phyloP scores from a whole-genome alignment of 2,113 vertebrate genomes.

The Microcebus murinus region DNA sequence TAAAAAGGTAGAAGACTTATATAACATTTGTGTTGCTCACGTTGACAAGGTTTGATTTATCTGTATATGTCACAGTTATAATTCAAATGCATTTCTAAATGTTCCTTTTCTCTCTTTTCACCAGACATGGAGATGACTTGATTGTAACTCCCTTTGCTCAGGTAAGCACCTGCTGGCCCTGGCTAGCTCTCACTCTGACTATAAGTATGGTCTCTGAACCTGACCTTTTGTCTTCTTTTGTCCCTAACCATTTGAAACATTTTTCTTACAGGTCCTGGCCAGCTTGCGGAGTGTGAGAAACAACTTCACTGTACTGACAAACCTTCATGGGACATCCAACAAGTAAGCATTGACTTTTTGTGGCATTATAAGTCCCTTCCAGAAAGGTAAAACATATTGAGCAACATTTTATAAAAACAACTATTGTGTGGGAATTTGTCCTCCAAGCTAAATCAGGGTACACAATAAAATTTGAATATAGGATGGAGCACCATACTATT shows the following conservation, averaged over 20 bases:
- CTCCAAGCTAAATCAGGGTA: neutral
- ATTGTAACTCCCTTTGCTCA: constrained; percentile 98
- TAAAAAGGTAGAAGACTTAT: neutral
- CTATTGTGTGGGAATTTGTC: neutral
- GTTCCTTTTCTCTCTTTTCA: constrained; percentile 68
- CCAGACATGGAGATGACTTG: constrained; percentile 95
- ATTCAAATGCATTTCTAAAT: neutral
- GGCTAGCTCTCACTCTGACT: neutral
- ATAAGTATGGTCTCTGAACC: neutral
- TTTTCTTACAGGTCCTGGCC: constrained; percentile 91
- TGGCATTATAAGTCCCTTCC: neutral
- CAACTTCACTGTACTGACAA: constrained; percentile 96
- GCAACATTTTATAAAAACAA: too few relatives aligned
- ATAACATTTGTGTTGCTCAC: neutral
- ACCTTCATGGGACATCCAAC: constrained; percentile 92
- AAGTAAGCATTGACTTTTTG: constrained; percentile 88
- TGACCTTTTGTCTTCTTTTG: neutral
- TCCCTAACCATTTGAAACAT: neutral
- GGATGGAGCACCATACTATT: neutral
- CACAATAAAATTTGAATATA: neutral
- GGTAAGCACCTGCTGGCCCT: constrained; percentile 77
- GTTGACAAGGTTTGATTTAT: neutral
- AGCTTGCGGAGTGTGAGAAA: constrained; percentile 96
- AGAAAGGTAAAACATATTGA: neutral
- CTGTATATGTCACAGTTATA: neutral